Evolutionary conservation across 2,113 vertebrate species (phyloP).

Genomic region (Jacana jacana): DNA sequence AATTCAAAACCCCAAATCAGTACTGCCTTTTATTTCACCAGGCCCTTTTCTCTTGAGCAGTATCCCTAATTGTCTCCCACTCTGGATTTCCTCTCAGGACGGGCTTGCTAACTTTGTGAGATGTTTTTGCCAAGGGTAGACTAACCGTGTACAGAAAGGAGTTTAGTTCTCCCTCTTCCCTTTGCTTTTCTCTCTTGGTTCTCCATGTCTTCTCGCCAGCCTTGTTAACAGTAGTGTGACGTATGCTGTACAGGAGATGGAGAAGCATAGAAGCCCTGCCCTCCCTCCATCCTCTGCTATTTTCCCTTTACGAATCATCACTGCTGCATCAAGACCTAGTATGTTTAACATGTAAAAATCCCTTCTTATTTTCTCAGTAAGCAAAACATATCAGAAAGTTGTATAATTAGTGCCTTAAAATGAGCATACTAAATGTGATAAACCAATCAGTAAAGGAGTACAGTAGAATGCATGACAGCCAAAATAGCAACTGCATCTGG

Average conservation of each 20-base stretch:
- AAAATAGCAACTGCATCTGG: not conserved
- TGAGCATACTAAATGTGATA: not conserved
- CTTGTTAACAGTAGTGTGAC: not conserved
- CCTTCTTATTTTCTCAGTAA: not conserved
- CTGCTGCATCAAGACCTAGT: not conserved
- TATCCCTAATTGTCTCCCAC: not conserved
- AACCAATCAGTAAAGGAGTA: not conserved
- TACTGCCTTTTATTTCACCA: conserved; percentile 2
- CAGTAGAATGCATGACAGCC: not conserved
- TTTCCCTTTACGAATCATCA: not conserved
- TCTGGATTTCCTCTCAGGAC: not conserved
- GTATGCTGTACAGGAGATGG: not conserved
- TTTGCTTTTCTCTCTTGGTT: not conserved
- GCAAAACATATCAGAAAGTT: not conserved
- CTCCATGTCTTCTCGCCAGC: not conserved
- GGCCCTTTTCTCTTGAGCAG: not conserved
- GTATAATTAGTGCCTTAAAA: conserved; percentile 9
- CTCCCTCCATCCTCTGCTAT: not conserved
- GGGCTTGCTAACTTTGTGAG: not conserved
- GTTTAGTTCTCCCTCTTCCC: not conserved
- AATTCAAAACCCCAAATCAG: conserved; percentile 12
- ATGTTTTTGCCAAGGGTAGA: not conserved
- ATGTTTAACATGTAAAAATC: not conserved
- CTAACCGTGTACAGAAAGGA: not conserved
- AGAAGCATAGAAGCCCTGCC: not conserved